Evolutionary conservation across 92 coral and sea anemone species (phyloP), one percentile per base, ranked within the genome.

Genomic region (Montipora capitata): DNA sequence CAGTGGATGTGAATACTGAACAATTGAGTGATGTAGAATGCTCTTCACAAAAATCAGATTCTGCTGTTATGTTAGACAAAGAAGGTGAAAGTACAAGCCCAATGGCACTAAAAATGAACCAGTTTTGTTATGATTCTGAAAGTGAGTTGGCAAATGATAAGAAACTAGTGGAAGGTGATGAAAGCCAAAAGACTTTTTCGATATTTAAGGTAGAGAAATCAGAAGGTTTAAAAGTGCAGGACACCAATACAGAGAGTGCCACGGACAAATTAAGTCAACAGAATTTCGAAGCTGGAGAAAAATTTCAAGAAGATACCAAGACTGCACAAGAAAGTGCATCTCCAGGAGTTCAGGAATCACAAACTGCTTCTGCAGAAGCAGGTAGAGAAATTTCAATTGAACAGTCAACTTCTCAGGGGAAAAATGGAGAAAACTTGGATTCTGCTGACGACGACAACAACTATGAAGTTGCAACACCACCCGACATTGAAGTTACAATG

Each of bases 401-500:
- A 48, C 62, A 65, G 20, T 20, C 14, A 4, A 40, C 39, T 71
- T 43, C 3, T 6, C 27, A 12, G 2, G 76, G 76, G 40, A 40
- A 45, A 8, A n/a, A 62, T 39, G 14, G 17, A 15, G 83, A 76
- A 10, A 68, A 85, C 59, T 52, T 84, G 11, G 78, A 62, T 8
- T 16, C 76, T 12, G 62, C 2, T 10, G 66, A 65, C 16, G 63
- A 76, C 14, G 40, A 45, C 35, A 27, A 27, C 35, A 27, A 27
- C 35, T 27, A 58, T 61, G 42, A 20, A 9, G 7, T 45, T 42
- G 61, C 27, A 43, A 64, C 92, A 13, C 78, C 82, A 5, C 94
- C 96, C 7, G 96, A 67, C 12, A 93, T 93, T 72, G 98, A 93
- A 57, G 74, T 95, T 10, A 85, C 87, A 10, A 66, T 83, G 81